phyloP scores from a whole-genome alignment of 23 tunicate species.

The Clavelina lepadiformis region DNA sequence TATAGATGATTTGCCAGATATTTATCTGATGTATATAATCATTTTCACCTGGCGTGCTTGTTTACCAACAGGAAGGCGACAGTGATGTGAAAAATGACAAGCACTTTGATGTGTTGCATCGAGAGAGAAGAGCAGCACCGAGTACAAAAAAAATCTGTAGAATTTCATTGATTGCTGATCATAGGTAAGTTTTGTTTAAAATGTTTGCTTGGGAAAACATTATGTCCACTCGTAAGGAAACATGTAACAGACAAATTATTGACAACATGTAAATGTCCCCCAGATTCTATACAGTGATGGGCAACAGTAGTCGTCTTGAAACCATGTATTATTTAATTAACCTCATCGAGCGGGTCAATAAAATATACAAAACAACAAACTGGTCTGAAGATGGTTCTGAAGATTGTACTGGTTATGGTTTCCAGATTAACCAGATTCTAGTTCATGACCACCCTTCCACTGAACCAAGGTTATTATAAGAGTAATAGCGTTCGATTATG shows the following conservation, averaged over 20 bases:
- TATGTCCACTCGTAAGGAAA: no score
- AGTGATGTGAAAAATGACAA: no score
- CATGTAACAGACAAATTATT: no score
- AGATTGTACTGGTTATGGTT: constrained; percentile 57
- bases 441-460: constrained; percentile 31
- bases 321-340: constrained; percentile 75
- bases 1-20: no score
- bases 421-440: constrained; percentile 60
- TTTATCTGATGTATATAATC: no score
- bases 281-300: constrained; percentile 74
- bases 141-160: constrained; percentile 80
- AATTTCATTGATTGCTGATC: constrained; percentile 67
- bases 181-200: constrained; percentile 29
- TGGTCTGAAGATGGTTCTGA: constrained; percentile 29
- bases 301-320: constrained; percentile 54
- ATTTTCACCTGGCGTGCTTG: no score
- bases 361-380: constrained; percentile 51
- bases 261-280: not conserved
- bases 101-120: no score
- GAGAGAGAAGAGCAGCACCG: no score
- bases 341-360: constrained; percentile 68
- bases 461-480: constrained; percentile 28
- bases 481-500: no score
- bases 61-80: no score
- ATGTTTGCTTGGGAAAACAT: constrained; percentile 1